Conservation (phyloP, 2,797 vertebrate genomes). For the Pitangus sulphuratus region DNA sequence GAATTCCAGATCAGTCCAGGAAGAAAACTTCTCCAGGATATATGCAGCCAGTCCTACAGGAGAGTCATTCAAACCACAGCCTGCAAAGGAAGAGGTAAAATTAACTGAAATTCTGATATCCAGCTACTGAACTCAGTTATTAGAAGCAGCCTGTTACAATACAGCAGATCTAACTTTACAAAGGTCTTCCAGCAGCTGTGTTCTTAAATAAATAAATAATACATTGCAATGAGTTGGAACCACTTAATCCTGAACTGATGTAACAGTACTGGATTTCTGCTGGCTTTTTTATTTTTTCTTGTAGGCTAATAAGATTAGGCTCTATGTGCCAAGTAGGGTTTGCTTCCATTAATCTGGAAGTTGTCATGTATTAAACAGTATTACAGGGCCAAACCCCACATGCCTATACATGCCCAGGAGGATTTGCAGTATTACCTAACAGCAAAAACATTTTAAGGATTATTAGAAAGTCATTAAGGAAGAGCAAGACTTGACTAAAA, state of each 20-base stretch:
- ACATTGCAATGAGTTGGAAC: background rate
- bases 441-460: constrained; percentile 21
- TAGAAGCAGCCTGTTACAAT: background rate
- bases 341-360: constrained; percentile 41
- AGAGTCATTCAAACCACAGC: constrained; percentile 79
- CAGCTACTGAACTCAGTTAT: background rate
- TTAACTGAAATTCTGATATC: background rate
- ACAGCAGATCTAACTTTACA: background rate
- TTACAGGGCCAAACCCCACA: constrained; percentile 7
- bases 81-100: constrained; percentile 32
- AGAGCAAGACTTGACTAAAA: background rate
- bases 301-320: constrained; percentile 30
- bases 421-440: constrained; percentile 3
- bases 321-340: constrained; percentile 28
- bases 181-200: background rate
- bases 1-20: constrained; percentile 74
- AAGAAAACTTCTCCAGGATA: constrained; percentile 81
- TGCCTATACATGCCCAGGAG: background rate
- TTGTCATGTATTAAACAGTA: constrained; percentile 25
- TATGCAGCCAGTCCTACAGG: constrained; percentile 80
- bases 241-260: background rate
- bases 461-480: constrained; percentile 36
- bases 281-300: background rate
- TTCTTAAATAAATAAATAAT: background rate
- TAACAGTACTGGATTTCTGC: constrained; percentile 22